Evolutionary conservation across 35 echinoderm and acorn worm genomes (phyloP).

Genomic region (Apostichopus japonicus): DNA sequence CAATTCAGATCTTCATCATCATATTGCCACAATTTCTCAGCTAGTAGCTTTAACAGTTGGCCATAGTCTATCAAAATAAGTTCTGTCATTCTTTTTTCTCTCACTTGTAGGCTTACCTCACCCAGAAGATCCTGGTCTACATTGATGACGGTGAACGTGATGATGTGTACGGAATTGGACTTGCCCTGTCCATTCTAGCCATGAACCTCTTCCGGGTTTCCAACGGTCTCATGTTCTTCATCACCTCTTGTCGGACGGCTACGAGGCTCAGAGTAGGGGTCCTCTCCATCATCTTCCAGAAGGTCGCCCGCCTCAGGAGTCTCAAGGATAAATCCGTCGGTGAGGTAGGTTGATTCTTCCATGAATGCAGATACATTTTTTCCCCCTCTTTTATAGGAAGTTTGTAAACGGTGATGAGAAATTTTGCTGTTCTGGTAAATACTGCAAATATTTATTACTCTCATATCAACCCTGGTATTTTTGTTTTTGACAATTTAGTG

Average conservation of each 20-base stretch:
- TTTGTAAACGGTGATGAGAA: too few species aligned
- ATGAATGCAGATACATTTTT: too few species aligned
- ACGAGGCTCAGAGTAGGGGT: conserved; percentile 73
- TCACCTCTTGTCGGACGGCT: conserved; percentile 72
- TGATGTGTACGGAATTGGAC: conserved; percentile 53
- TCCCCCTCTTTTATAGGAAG: too few species aligned
- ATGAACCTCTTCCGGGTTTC: conserved; percentile 71
- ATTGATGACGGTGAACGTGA: conserved; percentile 51
- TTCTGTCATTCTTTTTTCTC: background rate
- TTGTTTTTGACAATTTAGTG: too few species aligned
- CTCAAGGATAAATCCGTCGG: conserved; percentile 93
- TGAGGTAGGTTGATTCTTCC: conserved; percentile 67
- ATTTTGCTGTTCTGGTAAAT: too few species aligned
- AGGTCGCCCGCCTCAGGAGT: conserved; percentile 76
- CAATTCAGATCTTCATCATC: background rate
- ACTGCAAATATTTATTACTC: too few species aligned
- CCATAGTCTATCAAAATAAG: too few species aligned
- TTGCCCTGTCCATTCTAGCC: conserved; percentile 70
- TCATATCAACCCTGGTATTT: too few species aligned
- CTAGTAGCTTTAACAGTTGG: background rate
- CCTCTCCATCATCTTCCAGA: conserved; percentile 85
- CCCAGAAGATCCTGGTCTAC: conserved; percentile 70
- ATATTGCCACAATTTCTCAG: background rate
- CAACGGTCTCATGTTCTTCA: conserved; percentile 73
- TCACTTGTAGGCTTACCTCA: conserved; percentile 61